Evolutionary conservation across 1,140 invertebrate species (phyloP).

Genomic region (Pectinophora gossypiella): DNA sequence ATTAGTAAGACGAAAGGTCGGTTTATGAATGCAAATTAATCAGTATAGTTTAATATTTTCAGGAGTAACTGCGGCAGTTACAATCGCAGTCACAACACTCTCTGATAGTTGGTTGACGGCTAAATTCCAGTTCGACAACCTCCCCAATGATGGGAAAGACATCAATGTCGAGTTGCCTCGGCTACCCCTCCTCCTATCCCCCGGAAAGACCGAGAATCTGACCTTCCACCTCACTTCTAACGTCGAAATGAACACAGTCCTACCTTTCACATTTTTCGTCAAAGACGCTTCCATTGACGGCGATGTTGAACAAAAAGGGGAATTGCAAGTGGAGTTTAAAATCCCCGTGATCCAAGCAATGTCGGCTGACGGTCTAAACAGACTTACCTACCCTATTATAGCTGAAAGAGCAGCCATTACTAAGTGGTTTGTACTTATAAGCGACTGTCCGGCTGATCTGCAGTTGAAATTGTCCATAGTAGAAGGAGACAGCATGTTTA

Average conservation of each 20-base stretch:
- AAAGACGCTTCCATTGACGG: constrained; percentile 52
- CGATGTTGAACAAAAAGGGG: constrained; percentile 40
- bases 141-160: constrained; percentile 29
- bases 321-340: constrained; percentile 42
- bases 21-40: no score
- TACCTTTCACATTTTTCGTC: constrained; percentile 43
- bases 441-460: constrained; percentile 53
- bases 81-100: constrained; percentile 41
- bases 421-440: constrained; percentile 51
- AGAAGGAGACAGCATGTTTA: constrained; percentile 45
- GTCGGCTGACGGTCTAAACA: constrained; percentile 53
- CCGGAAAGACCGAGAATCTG: constrained; percentile 52
- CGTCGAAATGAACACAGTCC: constrained; percentile 36
- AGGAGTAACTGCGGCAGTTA: constrained; percentile 42
- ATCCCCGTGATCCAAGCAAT: constrained; percentile 56
- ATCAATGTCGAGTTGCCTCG: constrained; percentile 52
- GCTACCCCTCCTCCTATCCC: constrained; percentile 49
- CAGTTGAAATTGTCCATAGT: constrained; percentile 44
- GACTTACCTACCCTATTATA: constrained; percentile 41
- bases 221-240: constrained; percentile 50
- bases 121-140: constrained; percentile 40
- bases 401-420: constrained; percentile 38
- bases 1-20: no score
- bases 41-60: no score
- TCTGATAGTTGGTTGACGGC: constrained; percentile 59